Evolutionary conservation across 2,113 vertebrate genomes (phyloP).

Genomic region (Scomber scombrus): DNA sequence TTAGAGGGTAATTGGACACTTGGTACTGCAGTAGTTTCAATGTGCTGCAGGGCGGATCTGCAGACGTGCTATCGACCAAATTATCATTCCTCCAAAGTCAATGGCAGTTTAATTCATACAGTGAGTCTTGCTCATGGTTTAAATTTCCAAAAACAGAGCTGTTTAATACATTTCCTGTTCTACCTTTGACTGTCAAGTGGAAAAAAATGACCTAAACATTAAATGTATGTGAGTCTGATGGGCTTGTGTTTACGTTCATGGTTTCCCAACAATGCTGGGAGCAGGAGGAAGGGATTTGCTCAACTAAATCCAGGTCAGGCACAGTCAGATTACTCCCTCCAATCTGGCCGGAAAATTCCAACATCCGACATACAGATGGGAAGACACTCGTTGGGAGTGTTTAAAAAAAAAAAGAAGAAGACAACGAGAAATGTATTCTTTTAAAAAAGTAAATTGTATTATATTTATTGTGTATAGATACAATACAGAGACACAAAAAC

Average conservation of each 20-base stretch:
- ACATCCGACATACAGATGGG: constrained; percentile 23
- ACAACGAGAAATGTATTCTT: constrained; percentile 46
- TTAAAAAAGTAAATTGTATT: constrained; percentile 73
- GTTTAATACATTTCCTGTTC: constrained; percentile 57
- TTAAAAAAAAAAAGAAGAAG: not conserved
- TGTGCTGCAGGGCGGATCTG: constrained; percentile 48
- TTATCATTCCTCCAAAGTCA: constrained; percentile 46
- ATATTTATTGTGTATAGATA: constrained; percentile 68
- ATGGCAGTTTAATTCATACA: constrained; percentile 39
- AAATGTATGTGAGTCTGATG: constrained; percentile 59
- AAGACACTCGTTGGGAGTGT: not conserved
- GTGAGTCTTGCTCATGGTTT: constrained; percentile 7
- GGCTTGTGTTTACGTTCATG: constrained; percentile 57
- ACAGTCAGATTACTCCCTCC: constrained; percentile 56
- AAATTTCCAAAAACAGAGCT: constrained; percentile 54
- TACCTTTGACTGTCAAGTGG: constrained; percentile 53
- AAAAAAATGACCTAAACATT: constrained; percentile 51
- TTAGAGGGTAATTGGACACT: constrained; percentile 60
- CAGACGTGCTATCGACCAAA: constrained; percentile 42
- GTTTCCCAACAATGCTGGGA: constrained; percentile 56
- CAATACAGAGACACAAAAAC: constrained; percentile 67
- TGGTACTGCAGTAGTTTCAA: constrained; percentile 57
- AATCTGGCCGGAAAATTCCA: constrained; percentile 51
- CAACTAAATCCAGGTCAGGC: constrained; percentile 72
- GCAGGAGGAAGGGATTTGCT: constrained; percentile 50